Conservation (phyloP, 1,140 invertebrate genomes). For the Sipha flava region DNA sequence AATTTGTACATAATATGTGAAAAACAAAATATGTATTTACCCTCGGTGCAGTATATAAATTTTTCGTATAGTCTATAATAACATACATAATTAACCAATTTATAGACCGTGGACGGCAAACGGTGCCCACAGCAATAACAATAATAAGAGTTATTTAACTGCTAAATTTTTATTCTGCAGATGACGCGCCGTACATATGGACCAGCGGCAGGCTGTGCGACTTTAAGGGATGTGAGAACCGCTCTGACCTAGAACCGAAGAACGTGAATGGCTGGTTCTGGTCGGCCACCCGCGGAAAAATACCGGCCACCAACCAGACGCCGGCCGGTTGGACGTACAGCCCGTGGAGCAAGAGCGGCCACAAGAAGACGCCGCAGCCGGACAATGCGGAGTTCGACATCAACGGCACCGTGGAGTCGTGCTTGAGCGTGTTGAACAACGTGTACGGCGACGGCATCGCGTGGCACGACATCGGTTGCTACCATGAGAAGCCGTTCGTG, state of each 20-base stretch:
- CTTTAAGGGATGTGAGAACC: slow-evolving; percentile 82
- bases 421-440: slow-evolving; percentile 76
- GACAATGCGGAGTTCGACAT: slow-evolving; percentile 88
- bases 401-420: slow-evolving; percentile 78
- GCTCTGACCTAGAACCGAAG: slow-evolving; percentile 76
- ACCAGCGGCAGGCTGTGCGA: slow-evolving; percentile 82
- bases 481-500: slow-evolving; percentile 81
- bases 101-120: too few species aligned
- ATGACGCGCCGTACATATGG: slow-evolving; percentile 87
- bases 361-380: slow-evolving; percentile 77
- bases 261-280: slow-evolving; percentile 84
- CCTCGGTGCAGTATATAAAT: too few species aligned
- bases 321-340: slow-evolving; percentile 63
- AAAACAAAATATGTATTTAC: too few species aligned
- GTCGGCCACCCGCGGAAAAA: slow-evolving; percentile 81
- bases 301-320: slow-evolving; percentile 70
- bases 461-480: slow-evolving; percentile 87
- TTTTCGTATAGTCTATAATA: too few species aligned
- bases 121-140: too few species aligned
- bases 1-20: too few species aligned
- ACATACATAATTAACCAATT: too few species aligned
- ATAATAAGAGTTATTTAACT: too few species aligned
- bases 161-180: slow-evolving; percentile 44
- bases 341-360: slow-evolving; percentile 79
- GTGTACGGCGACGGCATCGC: slow-evolving; percentile 84